Percentiles rank a stretch among this genome's conserved stretches.
Evolutionary conservation across 2,113 vertebrate species (phyloP).

Genomic region (Pelobates fuscus): DNA sequence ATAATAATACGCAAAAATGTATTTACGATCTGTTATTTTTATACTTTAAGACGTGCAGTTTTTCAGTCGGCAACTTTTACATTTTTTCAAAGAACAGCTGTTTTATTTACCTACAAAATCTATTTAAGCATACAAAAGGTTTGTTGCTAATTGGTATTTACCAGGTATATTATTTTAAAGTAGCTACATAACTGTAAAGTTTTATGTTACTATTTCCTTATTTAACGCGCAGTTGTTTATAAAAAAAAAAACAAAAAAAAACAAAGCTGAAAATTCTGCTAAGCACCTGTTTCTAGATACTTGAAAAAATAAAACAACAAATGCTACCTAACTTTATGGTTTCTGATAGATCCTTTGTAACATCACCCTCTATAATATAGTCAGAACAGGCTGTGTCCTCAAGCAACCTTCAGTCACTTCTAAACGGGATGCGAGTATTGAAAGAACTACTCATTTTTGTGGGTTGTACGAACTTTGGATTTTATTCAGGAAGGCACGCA

Average conservation of each 20-base stretch:
- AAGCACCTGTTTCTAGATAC: neutral
- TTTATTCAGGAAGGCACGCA: neutral
- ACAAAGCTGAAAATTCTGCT: neutral
- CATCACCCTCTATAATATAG: neutral
- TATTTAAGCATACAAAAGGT: neutral
- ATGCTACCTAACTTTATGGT: neutral
- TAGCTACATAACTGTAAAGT: neutral
- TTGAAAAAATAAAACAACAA: neutral
- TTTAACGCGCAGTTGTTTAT: neutral
- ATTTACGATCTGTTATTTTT: too few relatives aligned
- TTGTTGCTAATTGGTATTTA: neutral
- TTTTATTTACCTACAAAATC: too few relatives aligned
- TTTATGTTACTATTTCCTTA: neutral
- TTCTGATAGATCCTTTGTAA: neutral
- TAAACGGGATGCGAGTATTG: slow-evolving; percentile 2
- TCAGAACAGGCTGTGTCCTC: neutral
- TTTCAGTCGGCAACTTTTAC: too few relatives aligned
- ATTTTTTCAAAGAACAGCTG: too few relatives aligned
- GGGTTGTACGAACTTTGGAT: neutral
- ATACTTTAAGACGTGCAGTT: too few relatives aligned
- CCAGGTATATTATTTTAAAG: neutral
- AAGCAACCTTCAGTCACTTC: slow-evolving; percentile 4
- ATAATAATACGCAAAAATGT: too few relatives aligned
- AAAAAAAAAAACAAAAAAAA: neutral
- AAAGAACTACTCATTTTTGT: slow-evolving; percentile 11